These are phyloP conservation scores for Macrotus californicus DNA, from an alignment of 2,113 vertebrate genomes.

Conservation along the genomic window DNA sequence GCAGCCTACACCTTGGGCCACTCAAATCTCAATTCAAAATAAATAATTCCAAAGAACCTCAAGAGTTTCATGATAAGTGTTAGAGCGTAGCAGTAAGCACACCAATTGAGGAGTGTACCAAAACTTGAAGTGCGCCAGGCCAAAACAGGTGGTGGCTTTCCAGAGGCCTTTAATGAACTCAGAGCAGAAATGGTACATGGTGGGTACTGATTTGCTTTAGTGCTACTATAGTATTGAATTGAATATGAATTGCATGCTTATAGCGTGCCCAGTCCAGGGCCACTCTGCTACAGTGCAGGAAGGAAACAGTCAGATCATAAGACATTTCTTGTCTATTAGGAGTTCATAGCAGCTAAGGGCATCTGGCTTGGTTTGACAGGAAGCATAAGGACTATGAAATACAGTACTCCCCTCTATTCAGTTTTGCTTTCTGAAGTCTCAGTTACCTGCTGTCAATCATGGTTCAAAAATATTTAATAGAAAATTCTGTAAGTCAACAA, in stretches of 20 bases:
- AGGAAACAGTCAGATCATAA: not conserved
- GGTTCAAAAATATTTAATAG: not conserved
- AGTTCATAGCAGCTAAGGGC: not conserved
- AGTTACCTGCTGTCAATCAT: not conserved
- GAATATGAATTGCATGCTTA: not conserved
- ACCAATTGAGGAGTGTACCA: not conserved
- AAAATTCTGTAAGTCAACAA: not conserved
- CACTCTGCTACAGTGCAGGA: not conserved
- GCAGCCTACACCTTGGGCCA: not conserved
- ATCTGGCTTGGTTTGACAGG: not conserved
- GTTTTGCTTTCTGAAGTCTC: not conserved
- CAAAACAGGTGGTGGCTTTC: not conserved
- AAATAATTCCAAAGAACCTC: not conserved
- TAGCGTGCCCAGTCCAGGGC: not conserved
- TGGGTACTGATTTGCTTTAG: rapidly evolving
- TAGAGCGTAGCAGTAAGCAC: not conserved
- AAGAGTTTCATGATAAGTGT: not conserved
- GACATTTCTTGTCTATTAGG: not conserved
- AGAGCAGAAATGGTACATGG: not conserved
- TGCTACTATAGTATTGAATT: not conserved
- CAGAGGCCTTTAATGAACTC: not conserved
- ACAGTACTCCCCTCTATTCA: not conserved
- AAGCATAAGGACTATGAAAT: not conserved
- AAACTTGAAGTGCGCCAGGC: not conserved
- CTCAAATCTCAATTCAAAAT: not conserved